Conservation (phyloP, 1,140 invertebrate species). For the Trichomalopsis sarcophagae region DNA sequence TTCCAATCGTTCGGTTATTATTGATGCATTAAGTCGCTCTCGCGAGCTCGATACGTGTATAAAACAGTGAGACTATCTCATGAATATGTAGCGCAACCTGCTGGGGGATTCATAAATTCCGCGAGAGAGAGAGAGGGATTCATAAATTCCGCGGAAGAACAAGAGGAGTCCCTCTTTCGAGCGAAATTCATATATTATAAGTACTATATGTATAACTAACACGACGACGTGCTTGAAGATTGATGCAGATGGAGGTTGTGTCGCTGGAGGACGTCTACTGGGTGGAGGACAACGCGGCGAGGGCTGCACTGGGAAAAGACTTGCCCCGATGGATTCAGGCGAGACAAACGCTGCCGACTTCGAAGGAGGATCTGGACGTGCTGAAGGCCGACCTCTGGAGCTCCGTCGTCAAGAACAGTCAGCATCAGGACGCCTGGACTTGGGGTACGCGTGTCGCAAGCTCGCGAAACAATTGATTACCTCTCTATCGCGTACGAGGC, state of each 20-base stretch:
- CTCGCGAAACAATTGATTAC: not conserved
- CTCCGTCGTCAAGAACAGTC: slow-evolving; percentile 88
- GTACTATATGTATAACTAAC: not conserved
- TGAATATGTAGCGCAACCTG: not conserved
- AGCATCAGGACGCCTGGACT: slow-evolving; percentile 91
- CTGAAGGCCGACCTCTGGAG: slow-evolving; percentile 91
- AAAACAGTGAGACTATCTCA: not conserved
- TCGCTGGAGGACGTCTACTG: slow-evolving; percentile 92
- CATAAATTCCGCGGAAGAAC: not conserved
- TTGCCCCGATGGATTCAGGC: slow-evolving; percentile 86
- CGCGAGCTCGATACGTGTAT: no score
- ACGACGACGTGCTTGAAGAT: slow-evolving; percentile 70
- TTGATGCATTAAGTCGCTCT: no score
- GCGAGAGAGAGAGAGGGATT: not conserved
- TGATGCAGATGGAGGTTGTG: slow-evolving; percentile 86
- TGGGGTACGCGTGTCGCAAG: slow-evolving; percentile 78
- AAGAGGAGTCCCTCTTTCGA: no score
- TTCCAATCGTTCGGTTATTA: no score
- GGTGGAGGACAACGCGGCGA: slow-evolving; percentile 86
- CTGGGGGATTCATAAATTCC: not conserved
- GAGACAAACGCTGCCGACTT: slow-evolving; percentile 85
- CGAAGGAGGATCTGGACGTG: slow-evolving; percentile 84
- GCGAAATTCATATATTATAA: not conserved
- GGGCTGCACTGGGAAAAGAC: slow-evolving; percentile 85
- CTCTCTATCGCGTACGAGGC: not conserved